Base-by-base conservation (phyloP, 1,140 invertebrate genomes). In the Gerris buenoi region DNA sequence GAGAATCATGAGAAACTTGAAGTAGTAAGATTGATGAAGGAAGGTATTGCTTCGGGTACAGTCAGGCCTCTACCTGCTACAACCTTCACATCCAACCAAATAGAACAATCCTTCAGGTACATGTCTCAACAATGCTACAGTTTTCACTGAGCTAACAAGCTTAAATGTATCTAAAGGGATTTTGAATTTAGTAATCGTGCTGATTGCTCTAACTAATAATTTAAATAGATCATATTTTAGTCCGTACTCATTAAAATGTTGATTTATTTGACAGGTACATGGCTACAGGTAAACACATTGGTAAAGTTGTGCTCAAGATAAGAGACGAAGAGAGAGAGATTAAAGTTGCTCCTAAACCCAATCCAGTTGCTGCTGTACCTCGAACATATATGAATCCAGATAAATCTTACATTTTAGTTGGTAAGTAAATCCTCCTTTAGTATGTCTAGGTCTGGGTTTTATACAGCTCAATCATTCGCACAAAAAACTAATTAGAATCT, bases 281-380 rank as follows among this genome's bases (percentile, higher is more conserved):
- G 92, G 94, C 93, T n/a, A 87, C 90, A 1, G 95, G 95, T 46
- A 95, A 94, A 79, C 95, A 98, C 77, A 95, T 97, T 68, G 95
- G 95, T 71, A 98, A 98, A 82, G 94, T 98, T 15, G 74, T 97
- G 13, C 75, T 97, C 60, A 89, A 95, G 77, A 88, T 98, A 59
- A 82, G 87, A 25, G 84, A 88, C 22, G 90, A 93, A 75, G 88
- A 92, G 74, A 73, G 83, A 27, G 66, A 57, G 14, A 81, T 78
- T 66, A 73, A 77, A 0, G 69, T 81, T 1, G 73, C 78, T 33
- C 80, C 84, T 0, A 73, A 74, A 3, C 57, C 76, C 1, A 85
- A 84, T 72, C 79, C 84, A 0, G 83, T 93, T 1, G 79, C 81
- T 13, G 90, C 91, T 18, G 85, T 95, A 70, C 89, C 92, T 28